Conservation (phyloP, 2,113 vertebrate genomes). For the Muntiacus muntjak region DNA sequence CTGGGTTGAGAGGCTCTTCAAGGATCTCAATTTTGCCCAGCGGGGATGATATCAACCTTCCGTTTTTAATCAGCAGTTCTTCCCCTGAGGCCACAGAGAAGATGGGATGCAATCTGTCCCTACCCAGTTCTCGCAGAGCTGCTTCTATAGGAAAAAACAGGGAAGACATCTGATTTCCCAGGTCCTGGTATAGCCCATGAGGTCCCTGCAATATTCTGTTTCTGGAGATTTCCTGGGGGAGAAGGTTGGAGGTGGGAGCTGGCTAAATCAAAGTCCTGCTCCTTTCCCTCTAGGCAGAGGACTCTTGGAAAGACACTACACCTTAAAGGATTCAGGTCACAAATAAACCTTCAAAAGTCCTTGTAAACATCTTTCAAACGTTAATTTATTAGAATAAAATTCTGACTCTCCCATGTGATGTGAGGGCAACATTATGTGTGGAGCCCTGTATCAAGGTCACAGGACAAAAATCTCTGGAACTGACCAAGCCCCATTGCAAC, state of each 20-base stretch:
- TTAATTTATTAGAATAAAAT: not conserved
- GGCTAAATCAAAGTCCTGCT: not conserved
- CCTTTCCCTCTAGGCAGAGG: not conserved
- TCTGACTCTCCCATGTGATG: not conserved
- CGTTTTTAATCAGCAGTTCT: not conserved
- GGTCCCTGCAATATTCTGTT: not conserved
- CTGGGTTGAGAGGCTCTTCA: conserved; percentile 43
- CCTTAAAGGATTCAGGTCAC: not conserved
- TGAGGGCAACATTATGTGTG: not conserved
- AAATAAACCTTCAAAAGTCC: not conserved
- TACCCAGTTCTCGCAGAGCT: not conserved
- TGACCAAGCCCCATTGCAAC: not conserved
- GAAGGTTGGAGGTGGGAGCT: not conserved
- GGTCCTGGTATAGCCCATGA: not conserved
- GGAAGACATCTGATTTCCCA: not conserved
- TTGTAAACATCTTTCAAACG: not conserved
- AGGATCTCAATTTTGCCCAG: not conserved
- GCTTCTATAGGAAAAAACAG: not conserved
- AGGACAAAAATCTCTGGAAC: not conserved
- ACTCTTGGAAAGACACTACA: not conserved
- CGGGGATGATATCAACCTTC: not conserved
- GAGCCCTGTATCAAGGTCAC: not conserved
- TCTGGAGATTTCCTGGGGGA: not conserved
- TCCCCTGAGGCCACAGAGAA: not conserved
- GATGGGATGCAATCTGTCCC: not conserved